Percentiles rank a stretch among this genome's conserved stretches.
These are phyloP conservation scores for Melanargia galathea DNA, from an alignment of 2,888 invertebrate genomes.

Conservation along the genomic window DNA sequence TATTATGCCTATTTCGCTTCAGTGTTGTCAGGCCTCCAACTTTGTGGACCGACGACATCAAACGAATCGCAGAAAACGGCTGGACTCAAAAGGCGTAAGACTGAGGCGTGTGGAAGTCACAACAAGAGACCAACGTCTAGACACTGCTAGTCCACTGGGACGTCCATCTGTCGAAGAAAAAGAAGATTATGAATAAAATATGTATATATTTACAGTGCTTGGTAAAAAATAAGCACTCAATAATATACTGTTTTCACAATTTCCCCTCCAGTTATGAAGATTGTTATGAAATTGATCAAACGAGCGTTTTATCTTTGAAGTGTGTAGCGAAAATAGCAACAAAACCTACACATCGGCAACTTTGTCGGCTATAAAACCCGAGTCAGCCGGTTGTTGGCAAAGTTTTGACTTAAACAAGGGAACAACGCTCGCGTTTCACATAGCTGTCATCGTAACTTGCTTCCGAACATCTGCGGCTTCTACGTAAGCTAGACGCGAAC, in stretches of 20 bases:
- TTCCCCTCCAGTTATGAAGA: background rate
- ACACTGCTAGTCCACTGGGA: no score
- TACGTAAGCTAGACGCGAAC: conserved; percentile 15
- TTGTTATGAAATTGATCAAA: conserved; percentile 22
- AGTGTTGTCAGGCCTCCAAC: no score
- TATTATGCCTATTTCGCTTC: no score
- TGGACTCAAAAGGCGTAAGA: no score
- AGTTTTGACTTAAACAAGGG: conserved; percentile 35
- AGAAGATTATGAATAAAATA: no score
- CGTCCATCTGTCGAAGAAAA: no score
- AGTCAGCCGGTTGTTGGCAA: conserved; percentile 28
- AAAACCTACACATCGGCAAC: conserved; percentile 30
- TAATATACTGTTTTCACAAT: background rate
- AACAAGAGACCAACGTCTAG: no score
- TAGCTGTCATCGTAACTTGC: conserved; percentile 35
- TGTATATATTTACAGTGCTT: no score
- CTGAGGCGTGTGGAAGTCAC: no score
- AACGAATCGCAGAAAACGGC: no score
- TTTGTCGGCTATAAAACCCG: conserved; percentile 28
- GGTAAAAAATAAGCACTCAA: background rate
- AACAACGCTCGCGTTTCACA: conserved; percentile 26
- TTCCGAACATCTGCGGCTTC: conserved; percentile 35
- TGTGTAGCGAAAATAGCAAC: conserved; percentile 18
- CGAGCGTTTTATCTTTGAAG: conserved; percentile 24
- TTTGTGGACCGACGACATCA: no score